phyloP scores from a whole-genome alignment of 2,888 invertebrate species.

The Deilephila elpenor region DNA sequence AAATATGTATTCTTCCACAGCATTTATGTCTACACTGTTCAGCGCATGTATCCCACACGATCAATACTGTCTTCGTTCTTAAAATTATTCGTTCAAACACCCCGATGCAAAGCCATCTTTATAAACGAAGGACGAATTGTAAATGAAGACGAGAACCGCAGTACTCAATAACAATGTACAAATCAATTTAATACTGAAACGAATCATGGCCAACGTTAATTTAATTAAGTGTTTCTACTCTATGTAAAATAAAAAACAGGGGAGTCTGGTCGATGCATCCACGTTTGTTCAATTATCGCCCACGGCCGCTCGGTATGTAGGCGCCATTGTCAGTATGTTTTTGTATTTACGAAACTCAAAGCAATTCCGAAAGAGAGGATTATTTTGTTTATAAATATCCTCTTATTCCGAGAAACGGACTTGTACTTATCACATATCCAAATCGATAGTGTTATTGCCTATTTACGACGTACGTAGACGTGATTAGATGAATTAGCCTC shows the following conservation, averaged over 20 bases:
- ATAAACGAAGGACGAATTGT: background rate
- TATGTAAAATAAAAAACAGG: constrained; percentile 54
- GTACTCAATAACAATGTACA: background rate
- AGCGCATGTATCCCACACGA: background rate
- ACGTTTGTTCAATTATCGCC: constrained; percentile 64
- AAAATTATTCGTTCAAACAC: background rate
- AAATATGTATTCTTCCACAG: no score
- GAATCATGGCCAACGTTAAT: constrained; percentile 30
- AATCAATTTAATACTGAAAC: constrained; percentile 1
- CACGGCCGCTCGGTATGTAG: constrained; percentile 41
- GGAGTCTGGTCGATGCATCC: constrained; percentile 52
- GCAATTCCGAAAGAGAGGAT: constrained; percentile 17
- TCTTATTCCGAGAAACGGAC: constrained; percentile 16
- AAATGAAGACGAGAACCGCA: background rate
- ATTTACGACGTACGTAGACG: background rate
- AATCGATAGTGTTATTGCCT: background rate
- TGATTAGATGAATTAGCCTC: constrained; percentile 1
- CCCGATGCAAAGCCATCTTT: background rate
- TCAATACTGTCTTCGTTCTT: background rate
- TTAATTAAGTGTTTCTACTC: constrained; percentile 43
- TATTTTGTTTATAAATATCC: constrained; percentile 10
- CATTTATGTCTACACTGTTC: no score
- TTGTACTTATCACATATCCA: constrained; percentile 17
- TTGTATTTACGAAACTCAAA: constrained; percentile 29
- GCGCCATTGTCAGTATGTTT: constrained; percentile 36